Conservation (phyloP, 2,888 invertebrate species). For the Xiphydria camelus region DNA sequence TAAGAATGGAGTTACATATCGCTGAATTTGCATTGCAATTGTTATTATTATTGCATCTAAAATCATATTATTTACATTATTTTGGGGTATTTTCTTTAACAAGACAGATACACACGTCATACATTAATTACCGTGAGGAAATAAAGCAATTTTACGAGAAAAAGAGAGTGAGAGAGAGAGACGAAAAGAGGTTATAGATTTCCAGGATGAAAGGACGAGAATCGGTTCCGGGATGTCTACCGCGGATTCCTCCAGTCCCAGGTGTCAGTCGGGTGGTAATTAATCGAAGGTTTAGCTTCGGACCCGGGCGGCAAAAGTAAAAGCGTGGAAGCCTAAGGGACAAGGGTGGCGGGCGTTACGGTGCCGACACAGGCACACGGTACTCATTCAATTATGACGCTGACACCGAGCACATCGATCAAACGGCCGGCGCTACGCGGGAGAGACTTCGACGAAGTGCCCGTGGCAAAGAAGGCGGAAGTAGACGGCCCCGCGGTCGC, state of each 20-base stretch:
- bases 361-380: conserved; percentile 37
- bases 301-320: conserved; percentile 38
- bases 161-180: conserved; percentile 4
- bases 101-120: too few relatives aligned
- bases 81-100: too few relatives aligned
- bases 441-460: background rate
- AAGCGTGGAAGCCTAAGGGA: conserved; percentile 34
- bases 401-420: conserved; percentile 53
- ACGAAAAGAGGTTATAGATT: conserved; percentile 7
- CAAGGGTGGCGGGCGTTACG: conserved; percentile 21
- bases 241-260: conserved; percentile 35
- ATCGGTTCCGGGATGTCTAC: conserved; percentile 24
- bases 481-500: too few relatives aligned
- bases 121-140: too few relatives aligned
- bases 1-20: too few relatives aligned
- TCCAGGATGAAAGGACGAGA: too few relatives aligned
- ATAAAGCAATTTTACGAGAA: too few relatives aligned
- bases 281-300: conserved; percentile 44
- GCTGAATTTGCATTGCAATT: too few relatives aligned
- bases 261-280: conserved; percentile 42
- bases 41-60: too few relatives aligned
- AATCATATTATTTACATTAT: too few relatives aligned
- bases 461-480: too few relatives aligned
- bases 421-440: conserved; percentile 24
- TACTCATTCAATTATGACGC: conserved; percentile 56